Percentiles rank a stretch among this genome's conserved stretches.
Evolutionary conservation across 2,113 vertebrate genomes (phyloP).

Genomic region (Psilopsiagon aurifrons): DNA sequence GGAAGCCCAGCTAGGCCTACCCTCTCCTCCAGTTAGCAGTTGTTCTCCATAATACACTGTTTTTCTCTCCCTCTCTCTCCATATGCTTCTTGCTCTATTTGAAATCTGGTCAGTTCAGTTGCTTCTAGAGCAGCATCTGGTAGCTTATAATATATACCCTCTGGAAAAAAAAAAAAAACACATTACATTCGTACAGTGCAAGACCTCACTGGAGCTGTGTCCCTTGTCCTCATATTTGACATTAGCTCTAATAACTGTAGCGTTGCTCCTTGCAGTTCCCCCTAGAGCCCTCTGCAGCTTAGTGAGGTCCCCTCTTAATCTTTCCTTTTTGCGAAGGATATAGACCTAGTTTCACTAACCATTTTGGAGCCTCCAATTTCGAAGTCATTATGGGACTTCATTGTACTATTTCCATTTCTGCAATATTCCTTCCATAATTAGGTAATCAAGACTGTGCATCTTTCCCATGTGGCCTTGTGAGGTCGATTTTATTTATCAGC

Average conservation of each 20-base stretch:
- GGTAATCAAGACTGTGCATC: conserved; percentile 26
- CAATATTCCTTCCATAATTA: conserved; percentile 48
- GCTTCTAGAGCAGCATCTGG: conserved; percentile 59
- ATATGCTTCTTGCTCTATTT: conserved; percentile 51
- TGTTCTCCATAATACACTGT: conserved; percentile 41
- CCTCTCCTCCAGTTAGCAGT: conserved; percentile 21
- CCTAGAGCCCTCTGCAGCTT: conserved; percentile 24
- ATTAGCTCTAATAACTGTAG: conserved; percentile 46
- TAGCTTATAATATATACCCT: conserved; percentile 60
- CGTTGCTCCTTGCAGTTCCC: neutral
- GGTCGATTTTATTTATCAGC: conserved; percentile 43
- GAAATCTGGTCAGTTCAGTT: conserved; percentile 46
- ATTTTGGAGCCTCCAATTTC: conserved; percentile 4
- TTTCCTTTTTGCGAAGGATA: conserved; percentile 33
- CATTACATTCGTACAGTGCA: conserved; percentile 49
- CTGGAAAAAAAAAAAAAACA: conserved; percentile 44
- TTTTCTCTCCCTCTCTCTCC: conserved; percentile 48
- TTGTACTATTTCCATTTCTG: conserved; percentile 40
- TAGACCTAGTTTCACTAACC: conserved; percentile 41
- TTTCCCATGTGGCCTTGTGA: conserved; percentile 8
- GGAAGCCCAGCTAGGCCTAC: conserved; percentile 28
- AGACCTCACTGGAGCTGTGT: conserved; percentile 52
- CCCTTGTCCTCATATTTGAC: conserved; percentile 32
- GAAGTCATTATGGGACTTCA: conserved; percentile 33
- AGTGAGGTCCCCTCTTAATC: conserved; percentile 41